Conservation (phyloP, 2,888 invertebrate genomes). For the Carcina quercana region DNA sequence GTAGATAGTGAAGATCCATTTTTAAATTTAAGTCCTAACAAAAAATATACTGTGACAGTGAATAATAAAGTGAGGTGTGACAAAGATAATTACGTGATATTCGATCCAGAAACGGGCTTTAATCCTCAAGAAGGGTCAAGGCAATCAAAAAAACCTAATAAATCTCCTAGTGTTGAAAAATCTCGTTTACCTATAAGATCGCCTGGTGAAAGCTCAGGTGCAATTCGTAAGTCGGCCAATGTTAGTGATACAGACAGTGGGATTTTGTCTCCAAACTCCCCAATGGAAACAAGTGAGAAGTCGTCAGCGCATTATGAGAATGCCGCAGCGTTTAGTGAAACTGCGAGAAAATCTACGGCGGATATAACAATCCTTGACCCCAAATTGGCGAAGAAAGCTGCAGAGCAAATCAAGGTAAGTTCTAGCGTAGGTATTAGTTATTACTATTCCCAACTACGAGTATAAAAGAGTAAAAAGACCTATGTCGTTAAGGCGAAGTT, state of each 20-base stretch:
- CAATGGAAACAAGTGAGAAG: slow-evolving; percentile 65
- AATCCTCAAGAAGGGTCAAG: slow-evolving; percentile 37
- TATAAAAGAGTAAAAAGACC: too few relatives aligned
- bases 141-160: slow-evolving; percentile 41
- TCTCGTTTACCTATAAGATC: slow-evolving; percentile 51
- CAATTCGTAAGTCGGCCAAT: slow-evolving; percentile 49
- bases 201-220: slow-evolving; percentile 45
- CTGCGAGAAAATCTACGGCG: slow-evolving; percentile 42
- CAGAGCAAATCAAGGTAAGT: slow-evolving; percentile 66
- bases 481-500: too few relatives aligned
- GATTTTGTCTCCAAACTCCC: slow-evolving; percentile 77
- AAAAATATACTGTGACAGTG: slow-evolving; percentile 69
- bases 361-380: slow-evolving; percentile 62
- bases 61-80: slow-evolving; percentile 69
- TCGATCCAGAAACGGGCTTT: slow-evolving; percentile 66
- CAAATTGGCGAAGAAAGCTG: slow-evolving; percentile 56
- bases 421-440: too few relatives aligned
- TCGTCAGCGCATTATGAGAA: slow-evolving; percentile 52
- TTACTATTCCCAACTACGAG: too few relatives aligned
- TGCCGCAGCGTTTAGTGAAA: slow-evolving; percentile 53
- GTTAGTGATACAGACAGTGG: slow-evolving; percentile 79
- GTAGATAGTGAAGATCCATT: slow-evolving; percentile 65
- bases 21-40: slow-evolving; percentile 64
- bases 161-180: slow-evolving; percentile 44
- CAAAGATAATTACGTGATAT: slow-evolving; percentile 70